Evolutionary conservation across 2,888 invertebrate species (phyloP), one percentile per base, ranked within the genome.

Genomic region (Dynastes tityus): DNA sequence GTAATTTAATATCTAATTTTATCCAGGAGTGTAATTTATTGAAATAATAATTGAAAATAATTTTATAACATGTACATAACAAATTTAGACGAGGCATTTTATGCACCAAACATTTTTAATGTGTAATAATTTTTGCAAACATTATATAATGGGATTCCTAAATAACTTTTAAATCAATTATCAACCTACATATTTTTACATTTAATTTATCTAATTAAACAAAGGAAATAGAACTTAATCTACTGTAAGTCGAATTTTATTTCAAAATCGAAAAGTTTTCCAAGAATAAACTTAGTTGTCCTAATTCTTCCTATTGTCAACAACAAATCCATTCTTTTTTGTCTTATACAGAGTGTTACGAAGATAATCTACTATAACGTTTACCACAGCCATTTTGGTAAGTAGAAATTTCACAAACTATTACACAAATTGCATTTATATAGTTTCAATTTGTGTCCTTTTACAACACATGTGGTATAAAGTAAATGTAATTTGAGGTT

Each of bases 311-410:
- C 73, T 73, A 73, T 73, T 73, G 73, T 73, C 73, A 22, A 61
- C 58, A 37, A n/a, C 58, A 73, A 73, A 73, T 73, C 73, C 73
- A n/a, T 58, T 73, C 58, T 61, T 27, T 63, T 32, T 29, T 13
- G 27, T 58, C 11, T 5, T 58, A 55, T 58, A 58, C 40, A 58
- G 73, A 58, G 58, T 61, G 51, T 73, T 55, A 22, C n/a, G 40
- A 73, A 58, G 58, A 61, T 73, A 73, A 58, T 73, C 73, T 58
- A 73, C 29, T 68, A 68, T 40, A 68, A 68, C 22, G 73, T 61
- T 73, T 73, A 73, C 73, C 73, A 73, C 73, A 73, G 73, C 73
- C 73, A 73, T 73, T 73, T 67, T 16, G 67, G 58, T 73, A 73
- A 55, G 37, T 68, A 58, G 58, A 73, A 58, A 45, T 73, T 73